Base-by-base conservation (phyloP, 2,888 invertebrate genomes). In the Dasysyrphus tricinctus region DNA sequence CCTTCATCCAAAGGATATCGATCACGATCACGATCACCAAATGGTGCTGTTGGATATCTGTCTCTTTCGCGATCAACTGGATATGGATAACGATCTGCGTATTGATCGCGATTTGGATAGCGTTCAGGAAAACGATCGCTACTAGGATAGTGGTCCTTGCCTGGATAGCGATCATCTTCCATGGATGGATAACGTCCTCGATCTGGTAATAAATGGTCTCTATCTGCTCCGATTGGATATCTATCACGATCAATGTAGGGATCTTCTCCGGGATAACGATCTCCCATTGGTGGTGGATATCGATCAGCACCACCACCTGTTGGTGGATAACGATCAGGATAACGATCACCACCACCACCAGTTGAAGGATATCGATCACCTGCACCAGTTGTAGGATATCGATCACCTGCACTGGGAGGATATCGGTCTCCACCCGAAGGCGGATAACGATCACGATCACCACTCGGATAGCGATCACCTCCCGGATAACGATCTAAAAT, bases 191-290 rank as follows among this genome's bases (percentile, higher is more conserved):
- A 89, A 59, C 89, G 89, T 56, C 89, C 89, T 19, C 80, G 80
- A 49, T 89, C 89, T 1, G 78, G 74, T n/a, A 76, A 51, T 12
- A 67, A 12, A 19, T 63, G 80, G 51, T 81, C 85, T 47, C 77
- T 81, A 37, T 80, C 73, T 3, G 49, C 34, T 39, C 82, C 88
- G 88, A 90, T 92, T 89, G 88, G 92, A 86, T 91, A 90, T 88
- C 90, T 89, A 14, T 88, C 93, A 63, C 93, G 92, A 67, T 92
- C 92, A 24, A 92, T 91, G 34, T 94, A 94, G 88, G 93, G 93
- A 92, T 93, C 93, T 77, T 93, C 93, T 88, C 90, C 92, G 89
- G 88, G 92, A 88, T 91, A 90, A 88, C 90, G 89, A 67, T 88
- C 93, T 61, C 93, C 92, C 19, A 63, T 16, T 2, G 63, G 7